Percentiles rank a stretch among this genome's conserved stretches.
These are phyloP conservation scores for Nesidiocoris tenuis DNA, from an alignment of 2,888 invertebrate species.

Conservation along the genomic window DNA sequence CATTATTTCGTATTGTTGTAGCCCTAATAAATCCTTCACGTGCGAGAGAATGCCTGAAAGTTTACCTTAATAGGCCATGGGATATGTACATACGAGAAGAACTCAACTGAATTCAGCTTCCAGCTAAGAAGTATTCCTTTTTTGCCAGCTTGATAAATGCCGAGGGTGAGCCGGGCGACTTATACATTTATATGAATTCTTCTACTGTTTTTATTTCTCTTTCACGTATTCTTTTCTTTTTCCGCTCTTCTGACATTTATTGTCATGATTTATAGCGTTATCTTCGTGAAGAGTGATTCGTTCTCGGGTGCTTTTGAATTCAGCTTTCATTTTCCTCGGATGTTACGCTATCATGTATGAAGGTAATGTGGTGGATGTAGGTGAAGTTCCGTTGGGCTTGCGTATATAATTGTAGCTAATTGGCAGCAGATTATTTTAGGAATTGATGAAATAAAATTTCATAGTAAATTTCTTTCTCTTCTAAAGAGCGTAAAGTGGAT, in stretches of 20 bases:
- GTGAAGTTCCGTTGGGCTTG: too few species aligned
- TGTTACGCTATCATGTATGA: too few species aligned
- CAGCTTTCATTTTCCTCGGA: background rate
- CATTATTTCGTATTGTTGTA: slow-evolving; percentile 2
- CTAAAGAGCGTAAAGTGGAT: too few species aligned
- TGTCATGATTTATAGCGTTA: slow-evolving; percentile 27
- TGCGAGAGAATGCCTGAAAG: slow-evolving; percentile 29
- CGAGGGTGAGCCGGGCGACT: background rate
- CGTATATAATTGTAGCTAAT: too few species aligned
- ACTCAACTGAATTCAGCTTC: background rate
- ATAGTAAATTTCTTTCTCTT: too few species aligned
- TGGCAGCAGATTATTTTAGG: too few species aligned
- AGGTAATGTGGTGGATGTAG: too few species aligned
- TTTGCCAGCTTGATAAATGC: background rate
- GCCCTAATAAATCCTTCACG: slow-evolving; percentile 36
- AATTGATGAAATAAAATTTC: too few species aligned
- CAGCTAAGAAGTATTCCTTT: background rate
- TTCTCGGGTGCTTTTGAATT: background rate
- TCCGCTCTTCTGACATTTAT: slow-evolving; percentile 17
- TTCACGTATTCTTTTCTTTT: slow-evolving; percentile 21
- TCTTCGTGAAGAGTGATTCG: slow-evolving; percentile 37
- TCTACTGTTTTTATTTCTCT: background rate
- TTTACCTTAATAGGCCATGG: slow-evolving; percentile 26
- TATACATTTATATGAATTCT: background rate
- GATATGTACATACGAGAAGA: slow-evolving; percentile 36